phyloP scores from a whole-genome alignment of 2,797 vertebrate species.

The Stomatorhinus walkeri region DNA sequence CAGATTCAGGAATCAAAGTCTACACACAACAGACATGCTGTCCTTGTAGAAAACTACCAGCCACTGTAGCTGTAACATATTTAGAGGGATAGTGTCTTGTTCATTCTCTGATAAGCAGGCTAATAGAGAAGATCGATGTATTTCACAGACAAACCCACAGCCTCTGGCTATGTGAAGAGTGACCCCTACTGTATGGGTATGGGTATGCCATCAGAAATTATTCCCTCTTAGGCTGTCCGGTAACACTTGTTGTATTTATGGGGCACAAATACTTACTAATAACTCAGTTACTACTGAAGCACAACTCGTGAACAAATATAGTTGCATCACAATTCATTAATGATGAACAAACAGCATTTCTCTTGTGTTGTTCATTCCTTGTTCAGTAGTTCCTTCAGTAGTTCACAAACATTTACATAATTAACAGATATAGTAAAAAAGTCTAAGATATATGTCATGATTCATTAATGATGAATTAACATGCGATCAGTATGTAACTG shows the following conservation, averaged over 20 bases:
- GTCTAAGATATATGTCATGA: not conserved
- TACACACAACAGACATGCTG: not conserved
- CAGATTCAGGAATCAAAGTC: not conserved
- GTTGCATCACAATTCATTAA: not conserved
- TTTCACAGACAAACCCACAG: not conserved
- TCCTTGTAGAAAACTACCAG: not conserved
- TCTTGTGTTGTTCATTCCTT: not conserved
- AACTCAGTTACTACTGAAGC: not conserved
- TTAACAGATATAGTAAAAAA: not conserved
- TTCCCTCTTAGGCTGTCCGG: not conserved
- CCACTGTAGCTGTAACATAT: not conserved
- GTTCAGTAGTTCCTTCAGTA: not conserved
- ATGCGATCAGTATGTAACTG: not conserved
- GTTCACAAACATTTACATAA: not conserved
- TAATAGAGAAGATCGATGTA: not conserved
- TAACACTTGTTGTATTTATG: not conserved
- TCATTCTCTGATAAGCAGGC: not conserved
- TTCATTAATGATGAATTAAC: not conserved
- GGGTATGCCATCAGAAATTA: not conserved
- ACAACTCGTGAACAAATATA: not conserved
- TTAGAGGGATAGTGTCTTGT: not conserved
- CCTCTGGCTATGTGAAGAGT: not conserved
- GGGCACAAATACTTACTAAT: not conserved
- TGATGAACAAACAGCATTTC: not conserved
- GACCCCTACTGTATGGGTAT: not conserved